phyloP scores from a whole-genome alignment of 2,888 invertebrate genomes.

The Polymixis flavicincta region DNA sequence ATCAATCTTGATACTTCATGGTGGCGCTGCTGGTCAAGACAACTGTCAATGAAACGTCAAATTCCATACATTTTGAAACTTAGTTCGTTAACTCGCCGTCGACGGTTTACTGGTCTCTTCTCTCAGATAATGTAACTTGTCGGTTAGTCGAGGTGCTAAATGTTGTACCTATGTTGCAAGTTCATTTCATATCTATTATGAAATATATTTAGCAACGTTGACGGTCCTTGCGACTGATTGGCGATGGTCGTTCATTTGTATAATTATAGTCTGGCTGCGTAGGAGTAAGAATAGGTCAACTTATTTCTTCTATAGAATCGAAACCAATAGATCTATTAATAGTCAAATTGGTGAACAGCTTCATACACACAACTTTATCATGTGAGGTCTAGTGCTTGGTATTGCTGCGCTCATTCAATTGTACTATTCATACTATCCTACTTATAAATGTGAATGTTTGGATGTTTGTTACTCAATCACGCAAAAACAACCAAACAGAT shows the following conservation, averaged over 20 bases:
- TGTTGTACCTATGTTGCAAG: conserved; percentile 15
- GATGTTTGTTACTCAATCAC: no score
- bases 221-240: conserved; percentile 23
- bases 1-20: conserved; percentile 2
- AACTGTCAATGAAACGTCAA: conserved; percentile 17
- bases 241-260: conserved; percentile 13
- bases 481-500: no score
- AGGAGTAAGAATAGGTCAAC: conserved; percentile 23
- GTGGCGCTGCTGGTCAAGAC: conserved; percentile 4
- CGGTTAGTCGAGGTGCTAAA: conserved; percentile 10
- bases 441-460: no score
- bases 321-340: background rate
- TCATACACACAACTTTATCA: background rate
- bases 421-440: no score
- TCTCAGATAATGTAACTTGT: conserved; percentile 15
- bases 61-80: conserved; percentile 10
- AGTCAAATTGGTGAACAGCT: background rate
- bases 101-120: background rate
- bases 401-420: background rate
- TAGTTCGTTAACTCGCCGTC: background rate
- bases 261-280: conserved; percentile 13
- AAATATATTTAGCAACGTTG: conserved; percentile 19
- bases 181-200: conserved; percentile 19
- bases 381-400: no score
- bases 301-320: conserved; percentile 6